phyloP scores from a whole-genome alignment of 2,888 invertebrate species.

The Drosophila austrosaltans region DNA sequence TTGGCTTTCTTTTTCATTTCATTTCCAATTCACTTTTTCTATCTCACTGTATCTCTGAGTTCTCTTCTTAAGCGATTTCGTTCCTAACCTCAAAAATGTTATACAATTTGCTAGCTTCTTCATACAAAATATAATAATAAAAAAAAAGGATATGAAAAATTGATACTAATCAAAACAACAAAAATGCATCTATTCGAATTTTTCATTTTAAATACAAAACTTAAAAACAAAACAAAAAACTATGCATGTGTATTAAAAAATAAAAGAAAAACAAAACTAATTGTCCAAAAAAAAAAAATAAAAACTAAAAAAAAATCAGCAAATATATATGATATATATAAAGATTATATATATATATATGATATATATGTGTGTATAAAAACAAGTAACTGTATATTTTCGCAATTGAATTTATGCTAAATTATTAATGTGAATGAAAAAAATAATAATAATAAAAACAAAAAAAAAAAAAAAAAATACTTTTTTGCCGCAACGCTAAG shows the following conservation, averaged over 20 bases:
- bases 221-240: slow-evolving; percentile 34
- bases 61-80: slow-evolving; percentile 3
- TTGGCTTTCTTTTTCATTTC: neutral
- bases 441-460: slow-evolving; percentile 37
- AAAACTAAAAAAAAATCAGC: slow-evolving; percentile 39
- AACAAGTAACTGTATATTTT: slow-evolving; percentile 72
- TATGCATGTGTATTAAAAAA: slow-evolving; percentile 46
- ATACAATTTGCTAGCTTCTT: slow-evolving; percentile 11
- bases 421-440: slow-evolving; percentile 59
- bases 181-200: slow-evolving; percentile 59
- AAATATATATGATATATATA: slow-evolving; percentile 34
- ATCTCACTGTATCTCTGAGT: neutral
- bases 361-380: slow-evolving; percentile 44
- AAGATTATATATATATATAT: slow-evolving; percentile 41
- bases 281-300: slow-evolving; percentile 56
- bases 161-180: slow-evolving; percentile 48
- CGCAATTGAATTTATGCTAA: slow-evolving; percentile 76
- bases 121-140: slow-evolving; percentile 16
- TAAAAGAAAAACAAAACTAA: slow-evolving; percentile 37
- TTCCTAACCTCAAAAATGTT: slow-evolving; percentile 11
- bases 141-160: slow-evolving; percentile 13
- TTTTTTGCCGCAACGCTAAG: slow-evolving; percentile 63
- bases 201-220: slow-evolving; percentile 47
- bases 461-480: slow-evolving; percentile 36
- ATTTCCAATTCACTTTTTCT: neutral